Conservation (phyloP, 2,888 invertebrate species). For the Epinotia nisella region DNA sequence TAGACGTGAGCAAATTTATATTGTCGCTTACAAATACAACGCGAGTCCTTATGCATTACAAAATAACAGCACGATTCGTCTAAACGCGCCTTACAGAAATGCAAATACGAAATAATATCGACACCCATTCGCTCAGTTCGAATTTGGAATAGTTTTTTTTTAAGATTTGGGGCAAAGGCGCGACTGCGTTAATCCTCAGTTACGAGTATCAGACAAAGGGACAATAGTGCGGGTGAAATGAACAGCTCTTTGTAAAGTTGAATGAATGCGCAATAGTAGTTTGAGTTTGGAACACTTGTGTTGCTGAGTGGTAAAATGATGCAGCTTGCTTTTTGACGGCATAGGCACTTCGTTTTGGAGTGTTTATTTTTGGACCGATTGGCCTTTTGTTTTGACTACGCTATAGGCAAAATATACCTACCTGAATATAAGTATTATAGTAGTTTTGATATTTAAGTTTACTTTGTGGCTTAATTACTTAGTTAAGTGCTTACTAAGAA, state of each 20-base stretch:
- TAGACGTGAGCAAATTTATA: neutral
- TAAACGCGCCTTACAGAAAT: neutral
- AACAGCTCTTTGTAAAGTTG: conserved; percentile 62
- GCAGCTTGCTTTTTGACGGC: conserved; percentile 50
- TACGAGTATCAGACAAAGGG: conserved; percentile 65
- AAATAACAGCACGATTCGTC: conserved; percentile 4
- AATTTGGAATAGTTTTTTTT: conserved; percentile 48
- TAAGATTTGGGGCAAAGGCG: conserved; percentile 60
- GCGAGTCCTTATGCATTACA: neutral
- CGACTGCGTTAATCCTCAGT: conserved; percentile 74
- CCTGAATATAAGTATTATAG: neutral
- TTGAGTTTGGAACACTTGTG: conserved; percentile 57
- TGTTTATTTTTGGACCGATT: conserved; percentile 7
- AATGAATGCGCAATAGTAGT: conserved; percentile 62
- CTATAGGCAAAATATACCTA: neutral
- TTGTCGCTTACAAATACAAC: neutral
- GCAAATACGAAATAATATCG: conserved; percentile 9
- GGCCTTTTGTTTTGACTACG: conserved; percentile 25
- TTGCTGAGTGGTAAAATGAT: conserved; percentile 49
- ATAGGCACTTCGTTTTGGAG: conserved; percentile 40
- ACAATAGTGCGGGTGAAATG: conserved; percentile 61
- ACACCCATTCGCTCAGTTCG: conserved; percentile 14
- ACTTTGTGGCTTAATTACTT: neutral
- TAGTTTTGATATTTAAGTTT: too few species aligned
- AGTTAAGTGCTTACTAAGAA: neutral